Conservation (phyloP, 1,140 invertebrate genomes). For the Nymphalis io region DNA sequence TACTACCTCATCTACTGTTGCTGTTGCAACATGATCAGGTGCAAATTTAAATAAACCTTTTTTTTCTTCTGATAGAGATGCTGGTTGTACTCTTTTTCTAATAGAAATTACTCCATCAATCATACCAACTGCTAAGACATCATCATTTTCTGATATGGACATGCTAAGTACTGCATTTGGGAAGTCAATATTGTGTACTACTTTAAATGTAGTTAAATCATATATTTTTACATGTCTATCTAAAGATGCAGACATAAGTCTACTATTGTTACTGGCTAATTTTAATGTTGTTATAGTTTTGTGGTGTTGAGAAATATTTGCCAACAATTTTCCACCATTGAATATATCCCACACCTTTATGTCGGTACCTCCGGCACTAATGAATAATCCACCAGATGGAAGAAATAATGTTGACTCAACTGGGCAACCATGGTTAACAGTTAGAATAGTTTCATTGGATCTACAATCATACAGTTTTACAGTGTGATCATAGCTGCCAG, state of each 20-base stretch:
- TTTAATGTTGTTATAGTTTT: conserved; percentile 95
- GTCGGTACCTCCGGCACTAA: conserved; percentile 95
- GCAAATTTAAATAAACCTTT: conserved; percentile 78
- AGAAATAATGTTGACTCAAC: conserved; percentile 95
- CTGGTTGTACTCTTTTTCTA: conserved; percentile 85
- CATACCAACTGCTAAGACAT: conserved; percentile 93
- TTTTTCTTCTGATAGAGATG: conserved; percentile 65
- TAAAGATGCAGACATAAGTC: conserved; percentile 93
- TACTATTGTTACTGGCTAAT: conserved; percentile 89
- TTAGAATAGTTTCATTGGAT: conserved; percentile 85
- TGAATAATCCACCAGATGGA: conserved; percentile 93
- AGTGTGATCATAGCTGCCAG: conserved; percentile 96
- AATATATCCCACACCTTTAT: conserved; percentile 97
- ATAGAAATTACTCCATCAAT: conserved; percentile 95
- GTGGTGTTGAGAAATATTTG: conserved; percentile 92
- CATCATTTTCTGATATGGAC: conserved; percentile 89
- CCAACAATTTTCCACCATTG: conserved; percentile 90
- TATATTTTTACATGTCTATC: conserved; percentile 98
- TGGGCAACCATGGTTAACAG: conserved; percentile 93
- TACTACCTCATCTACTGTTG: conserved; percentile 81
- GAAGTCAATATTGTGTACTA: conserved; percentile 93
- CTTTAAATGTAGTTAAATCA: conserved; percentile 92
- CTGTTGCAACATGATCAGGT: conserved; percentile 75
- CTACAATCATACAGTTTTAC: conserved; percentile 95
- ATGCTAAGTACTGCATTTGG: conserved; percentile 95